A percentile compares a stretch with the other conserved stretches of the same genome.
phyloP scores from a whole-genome alignment of 2,888 invertebrate genomes.

The Stenodema calcarata region DNA sequence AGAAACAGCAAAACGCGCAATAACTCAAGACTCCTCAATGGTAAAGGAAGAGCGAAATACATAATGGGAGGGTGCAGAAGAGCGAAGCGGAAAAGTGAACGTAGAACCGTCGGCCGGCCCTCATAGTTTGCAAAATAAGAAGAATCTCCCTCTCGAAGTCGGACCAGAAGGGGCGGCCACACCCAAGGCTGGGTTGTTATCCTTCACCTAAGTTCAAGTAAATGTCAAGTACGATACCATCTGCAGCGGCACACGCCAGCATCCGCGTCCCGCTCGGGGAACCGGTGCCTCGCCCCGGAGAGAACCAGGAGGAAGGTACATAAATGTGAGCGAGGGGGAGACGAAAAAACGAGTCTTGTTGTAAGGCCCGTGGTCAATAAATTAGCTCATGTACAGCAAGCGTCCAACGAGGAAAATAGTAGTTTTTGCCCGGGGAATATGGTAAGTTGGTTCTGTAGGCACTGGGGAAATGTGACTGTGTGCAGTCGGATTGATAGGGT shows the following conservation, averaged over 20 bases:
- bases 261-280: conserved; percentile 23
- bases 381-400: background rate
- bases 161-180: conserved; percentile 6
- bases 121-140: conserved; percentile 34
- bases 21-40: background rate
- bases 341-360: background rate
- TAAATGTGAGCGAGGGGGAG: background rate
- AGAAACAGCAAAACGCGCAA: background rate
- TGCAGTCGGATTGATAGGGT: background rate
- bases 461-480: background rate
- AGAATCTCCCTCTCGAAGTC: background rate
- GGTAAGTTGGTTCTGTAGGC: background rate
- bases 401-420: background rate
- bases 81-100: background rate
- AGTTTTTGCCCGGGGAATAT: background rate
- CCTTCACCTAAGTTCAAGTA: conserved; percentile 37
- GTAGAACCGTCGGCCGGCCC: background rate
- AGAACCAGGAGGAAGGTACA: background rate
- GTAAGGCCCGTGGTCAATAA: background rate
- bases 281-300: background rate
- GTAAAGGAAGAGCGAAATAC: background rate
- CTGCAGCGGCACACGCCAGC: conserved; percentile 34
- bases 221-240: conserved; percentile 37
- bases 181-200: conserved; percentile 16
- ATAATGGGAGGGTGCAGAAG: background rate